Evolutionary conservation across 2,888 invertebrate genomes (phyloP), one percentile per base, ranked within the genome.

Genomic region (Thumatha senex): DNA sequence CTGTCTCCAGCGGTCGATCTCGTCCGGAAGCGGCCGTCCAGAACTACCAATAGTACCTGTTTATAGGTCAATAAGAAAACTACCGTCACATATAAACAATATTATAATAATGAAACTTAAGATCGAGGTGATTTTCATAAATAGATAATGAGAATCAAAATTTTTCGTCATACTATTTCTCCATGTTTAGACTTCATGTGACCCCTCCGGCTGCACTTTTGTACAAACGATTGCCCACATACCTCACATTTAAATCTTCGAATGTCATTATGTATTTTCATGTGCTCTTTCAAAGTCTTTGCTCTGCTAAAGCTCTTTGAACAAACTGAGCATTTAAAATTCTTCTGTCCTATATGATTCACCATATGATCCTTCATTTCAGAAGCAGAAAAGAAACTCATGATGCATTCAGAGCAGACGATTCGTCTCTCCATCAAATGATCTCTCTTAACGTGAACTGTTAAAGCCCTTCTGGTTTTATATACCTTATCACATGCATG

Each of bases 321-420:
- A 35, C 89, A 89, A 0, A 84, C 54, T 8, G 72, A 67, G 49
- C 89, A 90, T 40, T 76, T 65, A 44, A 75, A 87, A 3, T 76
- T 3, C 1, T 18, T 12, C 24, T 12, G 47, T 39, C 29, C 79
- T 0, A 74, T 76, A 54, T 89, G 87, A 36, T 72, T 82, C 9
- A 76, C 58, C 74, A 73, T 76, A 30, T 50, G 49, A 5, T 3
- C 9, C 8, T 18, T 42, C 7, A 47, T 7, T 12, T 8, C 5
- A 10, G 12, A 3, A 15, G 39, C 13, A 1, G 7, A 3, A 7
- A 50, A 54, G 49, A 78, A 80, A 2, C 66, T 72, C 62, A 76
- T 86, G 3, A 81, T 82, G 31, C 90, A 90, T 0, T 79, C 60
- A 0, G 70, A 58, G 40, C 90, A 89, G 4, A 73, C 70, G 31